Conservation (phyloP, 1,140 invertebrate genomes). For the Drosophila kanapiae region DNA sequence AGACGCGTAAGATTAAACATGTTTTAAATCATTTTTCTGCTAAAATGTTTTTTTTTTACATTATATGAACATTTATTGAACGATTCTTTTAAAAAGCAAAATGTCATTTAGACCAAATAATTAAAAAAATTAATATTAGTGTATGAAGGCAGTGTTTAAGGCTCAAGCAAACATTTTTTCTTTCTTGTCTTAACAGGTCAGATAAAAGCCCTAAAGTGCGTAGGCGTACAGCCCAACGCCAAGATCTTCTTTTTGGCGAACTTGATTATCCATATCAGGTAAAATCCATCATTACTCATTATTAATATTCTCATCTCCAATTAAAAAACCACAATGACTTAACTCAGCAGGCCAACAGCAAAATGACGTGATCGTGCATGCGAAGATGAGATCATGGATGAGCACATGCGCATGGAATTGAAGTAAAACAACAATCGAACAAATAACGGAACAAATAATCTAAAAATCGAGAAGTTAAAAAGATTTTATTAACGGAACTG, state of each 20-base stretch:
- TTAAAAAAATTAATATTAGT: no score
- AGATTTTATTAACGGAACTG: slow-evolving; percentile 3
- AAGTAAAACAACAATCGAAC: slow-evolving; percentile 4
- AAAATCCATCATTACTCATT: not conserved
- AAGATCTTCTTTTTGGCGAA: slow-evolving; percentile 39
- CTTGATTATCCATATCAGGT: slow-evolving; percentile 7
- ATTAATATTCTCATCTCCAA: not conserved
- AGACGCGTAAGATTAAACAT: slow-evolving; percentile 59
- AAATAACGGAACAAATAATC: slow-evolving; percentile 29
- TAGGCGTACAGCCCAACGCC: slow-evolving; percentile 20
- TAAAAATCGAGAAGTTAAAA: not conserved
- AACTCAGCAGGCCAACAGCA: slow-evolving; percentile 17
- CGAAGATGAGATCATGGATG: slow-evolving; percentile 22
- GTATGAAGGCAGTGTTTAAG: no score
- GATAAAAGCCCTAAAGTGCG: slow-evolving; percentile 39
- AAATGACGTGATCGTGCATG: slow-evolving; percentile 33
- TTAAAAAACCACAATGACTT: slow-evolving; percentile 10
- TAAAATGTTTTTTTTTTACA: not conserved
- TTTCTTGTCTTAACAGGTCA: slow-evolving; percentile 1
- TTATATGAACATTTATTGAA: no score
- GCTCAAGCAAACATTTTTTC: no score
- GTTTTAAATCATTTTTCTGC: no score
- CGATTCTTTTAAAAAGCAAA: no score
- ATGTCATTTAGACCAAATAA: no score
- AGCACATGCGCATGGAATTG: not conserved